phyloP scores from a whole-genome alignment of 2,113 vertebrate genomes.

The Tetraodon nigroviridis region DNA sequence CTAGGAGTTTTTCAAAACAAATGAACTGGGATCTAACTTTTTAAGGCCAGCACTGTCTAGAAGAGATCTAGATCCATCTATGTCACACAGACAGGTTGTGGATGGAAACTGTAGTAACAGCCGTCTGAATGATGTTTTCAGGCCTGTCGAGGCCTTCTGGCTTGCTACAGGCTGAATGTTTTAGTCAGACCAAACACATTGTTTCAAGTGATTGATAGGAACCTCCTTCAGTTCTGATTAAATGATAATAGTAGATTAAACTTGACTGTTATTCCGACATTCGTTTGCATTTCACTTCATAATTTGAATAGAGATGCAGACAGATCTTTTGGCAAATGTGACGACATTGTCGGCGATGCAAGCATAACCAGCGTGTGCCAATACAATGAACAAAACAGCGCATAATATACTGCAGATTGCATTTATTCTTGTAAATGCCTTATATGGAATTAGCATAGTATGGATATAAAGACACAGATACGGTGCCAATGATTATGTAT shows the following conservation, averaged over 20 bases:
- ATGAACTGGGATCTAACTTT: slow-evolving; percentile 31
- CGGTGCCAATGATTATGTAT: slow-evolving; percentile 7
- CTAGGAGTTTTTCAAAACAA: slow-evolving; percentile 38
- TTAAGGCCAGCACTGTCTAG: slow-evolving; percentile 34
- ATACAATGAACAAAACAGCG: slow-evolving; percentile 37
- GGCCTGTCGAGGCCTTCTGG: background rate
- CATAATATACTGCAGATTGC: slow-evolving; percentile 8
- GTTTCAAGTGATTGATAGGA: no score
- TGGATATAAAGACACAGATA: slow-evolving; percentile 1
- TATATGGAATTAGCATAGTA: slow-evolving; percentile 26
- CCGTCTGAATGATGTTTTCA: background rate
- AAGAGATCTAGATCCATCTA: slow-evolving; percentile 27
- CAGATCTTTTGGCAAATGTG: slow-evolving; percentile 18
- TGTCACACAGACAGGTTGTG: slow-evolving; percentile 15
- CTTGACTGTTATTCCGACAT: slow-evolving; percentile 1
- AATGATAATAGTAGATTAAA: slow-evolving; percentile 1
- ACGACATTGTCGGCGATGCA: slow-evolving; percentile 12
- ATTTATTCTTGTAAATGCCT: slow-evolving; percentile 15
- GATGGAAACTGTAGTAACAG: slow-evolving; percentile 19
- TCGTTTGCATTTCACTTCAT: slow-evolving; percentile 8
- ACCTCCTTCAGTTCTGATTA: no score
- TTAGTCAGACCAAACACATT: no score
- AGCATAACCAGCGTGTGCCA: slow-evolving; percentile 6
- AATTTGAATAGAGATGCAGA: slow-evolving; percentile 7
- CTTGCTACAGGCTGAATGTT: background rate